Evolutionary conservation across 2,113 vertebrate species (phyloP).

Genomic region (Pelobates fuscus): DNA sequence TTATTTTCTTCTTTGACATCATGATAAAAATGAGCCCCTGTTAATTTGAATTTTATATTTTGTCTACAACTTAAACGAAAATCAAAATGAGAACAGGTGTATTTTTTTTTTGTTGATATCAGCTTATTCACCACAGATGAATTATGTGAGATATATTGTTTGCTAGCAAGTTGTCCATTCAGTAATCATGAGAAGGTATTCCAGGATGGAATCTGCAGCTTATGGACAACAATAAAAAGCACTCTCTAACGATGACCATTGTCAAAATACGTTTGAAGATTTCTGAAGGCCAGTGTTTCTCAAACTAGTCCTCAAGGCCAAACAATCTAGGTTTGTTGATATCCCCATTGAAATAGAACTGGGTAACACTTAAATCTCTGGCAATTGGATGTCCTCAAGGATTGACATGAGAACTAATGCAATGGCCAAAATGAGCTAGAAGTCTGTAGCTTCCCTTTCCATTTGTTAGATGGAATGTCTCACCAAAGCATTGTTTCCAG

Average conservation of each 20-base stretch:
- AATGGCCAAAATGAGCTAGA: too few species aligned
- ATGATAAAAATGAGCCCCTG: neutral
- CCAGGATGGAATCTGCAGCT: neutral
- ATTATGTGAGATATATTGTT: neutral
- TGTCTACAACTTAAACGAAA: neutral
- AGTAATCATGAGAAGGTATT: slow-evolving; percentile 8
- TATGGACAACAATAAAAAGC: neutral
- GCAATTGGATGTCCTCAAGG: too few species aligned
- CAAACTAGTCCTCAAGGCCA: too few species aligned
- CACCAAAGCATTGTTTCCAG: neutral
- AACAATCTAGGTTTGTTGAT: too few species aligned
- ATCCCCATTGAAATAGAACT: too few species aligned
- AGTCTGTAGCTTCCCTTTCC: neutral
- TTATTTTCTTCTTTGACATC: slow-evolving; percentile 50
- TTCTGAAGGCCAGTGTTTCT: neutral
- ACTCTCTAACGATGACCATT: neutral
- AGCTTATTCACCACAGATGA: neutral
- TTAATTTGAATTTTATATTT: slow-evolving; percentile 1
- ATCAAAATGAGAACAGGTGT: slow-evolving; percentile 20
- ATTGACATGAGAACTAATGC: too few species aligned
- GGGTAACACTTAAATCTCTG: too few species aligned
- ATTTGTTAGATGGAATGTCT: too few species aligned
- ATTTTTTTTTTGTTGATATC: slow-evolving; percentile 28
- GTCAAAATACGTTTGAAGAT: neutral
- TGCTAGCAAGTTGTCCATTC: neutral